Evolutionary conservation across 2,888 invertebrate species (phyloP).

Genomic region (Limnephilus auricula): DNA sequence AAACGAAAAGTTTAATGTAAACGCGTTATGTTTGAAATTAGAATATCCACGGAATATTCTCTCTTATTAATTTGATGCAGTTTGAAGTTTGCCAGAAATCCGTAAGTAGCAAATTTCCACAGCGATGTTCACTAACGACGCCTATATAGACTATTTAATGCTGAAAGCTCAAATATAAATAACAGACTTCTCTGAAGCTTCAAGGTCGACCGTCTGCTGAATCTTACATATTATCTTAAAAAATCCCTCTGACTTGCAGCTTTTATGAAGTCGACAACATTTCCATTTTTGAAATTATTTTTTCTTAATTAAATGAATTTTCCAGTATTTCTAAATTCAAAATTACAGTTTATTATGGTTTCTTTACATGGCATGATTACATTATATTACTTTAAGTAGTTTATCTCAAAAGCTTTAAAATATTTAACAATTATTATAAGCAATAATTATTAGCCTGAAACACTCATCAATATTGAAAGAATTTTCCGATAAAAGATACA

Average conservation of each 20-base stretch:
- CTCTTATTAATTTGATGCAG: neutral
- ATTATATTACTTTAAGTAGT: no score
- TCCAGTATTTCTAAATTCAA: neutral
- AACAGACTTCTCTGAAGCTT: conserved; percentile 23
- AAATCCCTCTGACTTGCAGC: conserved; percentile 45
- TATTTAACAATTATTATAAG: no score
- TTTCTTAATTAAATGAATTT: neutral
- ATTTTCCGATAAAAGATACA: no score
- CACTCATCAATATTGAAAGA: no score
- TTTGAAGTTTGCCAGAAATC: neutral
- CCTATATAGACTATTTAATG: neutral
- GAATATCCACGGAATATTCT: neutral
- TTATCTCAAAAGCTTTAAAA: no score
- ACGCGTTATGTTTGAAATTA: neutral
- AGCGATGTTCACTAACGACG: neutral
- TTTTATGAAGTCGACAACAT: conserved; percentile 8
- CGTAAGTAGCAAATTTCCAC: neutral
- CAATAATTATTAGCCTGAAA: no score
- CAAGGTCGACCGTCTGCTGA: conserved; percentile 44
- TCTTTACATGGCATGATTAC: no score
- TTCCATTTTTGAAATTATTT: neutral
- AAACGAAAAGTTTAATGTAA: neutral
- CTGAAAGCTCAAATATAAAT: conserved; percentile 36
- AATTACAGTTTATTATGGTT: no score
- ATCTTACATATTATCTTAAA: conserved; percentile 23